Evolutionary conservation across 2,113 vertebrate species (phyloP), one percentile per base, ranked within the genome.

Genomic region (Zosterops borbonicus): DNA sequence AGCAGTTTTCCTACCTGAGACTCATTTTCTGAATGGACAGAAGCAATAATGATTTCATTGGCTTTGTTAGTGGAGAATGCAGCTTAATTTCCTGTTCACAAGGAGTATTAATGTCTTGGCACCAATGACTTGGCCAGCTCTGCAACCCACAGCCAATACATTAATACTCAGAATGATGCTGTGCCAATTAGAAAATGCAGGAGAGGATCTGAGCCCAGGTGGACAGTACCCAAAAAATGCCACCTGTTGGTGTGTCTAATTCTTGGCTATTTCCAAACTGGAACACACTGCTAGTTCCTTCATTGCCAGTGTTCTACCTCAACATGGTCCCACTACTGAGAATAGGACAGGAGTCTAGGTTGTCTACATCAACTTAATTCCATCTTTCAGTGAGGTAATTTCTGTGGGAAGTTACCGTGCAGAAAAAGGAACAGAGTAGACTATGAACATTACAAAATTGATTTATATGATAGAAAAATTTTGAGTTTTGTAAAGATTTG

Each of bases 131-230:
- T 46, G 16, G 15, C 41, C 46, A 42, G 62, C 18, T 91, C 62
- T 84, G 21, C 14, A 60, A 19, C 21, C 73, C 9, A 3, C 53
- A 95, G 81, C 70, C 81, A 91, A 69, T 49, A 58, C 42, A 62
- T 65, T 82, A 91, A 79, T 76, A 82, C 58, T 59, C 64, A 87
- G 41, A 81, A 14, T 0, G 3, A 83, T 83, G 59, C 55, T 27
- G 24, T 81, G 83, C 71, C 94, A 92, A 59, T 81, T 83, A 83
- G 86, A 91, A 95, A 95, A 91, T 42, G 31, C n/a, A 74, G 16
- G 50, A 39, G 18, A 80, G 87, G 33, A 92, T 62, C 70, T 58
- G 35, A 92, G 69, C 46, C 81, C 62, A 85, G 49, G 58, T 65
- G 84, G 67, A 94, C 20, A 58, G 14, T 65, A 21, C 33, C 87